These are phyloP conservation scores for Podarcis cretensis DNA, from an alignment of 2,113 vertebrate genomes.

Conservation along the genomic window DNA sequence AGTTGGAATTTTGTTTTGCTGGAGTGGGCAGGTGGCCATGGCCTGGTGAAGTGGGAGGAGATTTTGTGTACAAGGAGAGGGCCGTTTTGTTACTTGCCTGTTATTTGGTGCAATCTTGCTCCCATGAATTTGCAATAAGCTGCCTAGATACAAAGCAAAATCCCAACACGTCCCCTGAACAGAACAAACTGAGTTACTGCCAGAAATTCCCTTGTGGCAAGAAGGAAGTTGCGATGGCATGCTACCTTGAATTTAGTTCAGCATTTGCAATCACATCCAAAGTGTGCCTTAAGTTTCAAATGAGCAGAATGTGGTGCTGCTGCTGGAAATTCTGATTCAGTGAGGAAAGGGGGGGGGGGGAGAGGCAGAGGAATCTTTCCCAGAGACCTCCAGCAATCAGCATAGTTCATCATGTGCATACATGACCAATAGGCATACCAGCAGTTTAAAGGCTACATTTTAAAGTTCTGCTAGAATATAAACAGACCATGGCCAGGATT, in stretches of 20 bases:
- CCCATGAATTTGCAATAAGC: not conserved
- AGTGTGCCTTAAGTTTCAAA: not conserved
- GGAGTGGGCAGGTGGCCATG: not conserved
- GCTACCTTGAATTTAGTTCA: slow-evolving; percentile 29
- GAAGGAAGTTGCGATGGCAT: not conserved
- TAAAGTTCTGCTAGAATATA: not conserved
- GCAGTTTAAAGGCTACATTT: not conserved
- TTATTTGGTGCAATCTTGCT: not conserved
- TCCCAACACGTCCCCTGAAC: not conserved
- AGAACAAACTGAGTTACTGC: not conserved
- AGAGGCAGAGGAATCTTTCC: not conserved
- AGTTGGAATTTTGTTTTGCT: slow-evolving; percentile 1
- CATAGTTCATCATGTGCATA: not conserved
- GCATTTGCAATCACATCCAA: slow-evolving; percentile 4
- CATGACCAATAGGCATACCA: not conserved
- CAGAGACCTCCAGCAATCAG: not conserved
- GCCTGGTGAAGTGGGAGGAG: slow-evolving; percentile 3
- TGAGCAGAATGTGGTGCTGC: not conserved
- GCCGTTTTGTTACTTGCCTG: not conserved
- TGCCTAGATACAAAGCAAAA: slow-evolving; percentile 24
- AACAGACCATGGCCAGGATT: not conserved
- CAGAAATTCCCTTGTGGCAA: not conserved
- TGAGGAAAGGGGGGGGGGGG: not conserved
- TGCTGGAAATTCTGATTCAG: not conserved
- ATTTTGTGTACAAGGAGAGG: not conserved